Evolutionary conservation across 2,888 invertebrate species (phyloP).

Genomic region (Caenorhabditis sinica): DNA sequence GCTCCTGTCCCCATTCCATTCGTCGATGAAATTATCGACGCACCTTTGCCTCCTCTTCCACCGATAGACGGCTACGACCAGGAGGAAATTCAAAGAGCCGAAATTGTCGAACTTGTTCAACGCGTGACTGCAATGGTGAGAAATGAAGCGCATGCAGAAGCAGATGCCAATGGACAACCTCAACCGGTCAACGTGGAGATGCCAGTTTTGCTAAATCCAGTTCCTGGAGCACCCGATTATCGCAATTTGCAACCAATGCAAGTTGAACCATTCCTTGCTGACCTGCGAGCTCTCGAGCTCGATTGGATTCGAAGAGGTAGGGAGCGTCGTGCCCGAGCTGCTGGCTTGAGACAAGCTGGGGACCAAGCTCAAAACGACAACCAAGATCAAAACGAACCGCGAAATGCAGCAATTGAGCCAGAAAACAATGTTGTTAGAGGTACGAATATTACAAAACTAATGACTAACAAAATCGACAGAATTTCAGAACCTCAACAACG

Average conservation of each 20-base stretch:
- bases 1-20: not conserved
- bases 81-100: constrained; percentile 16
- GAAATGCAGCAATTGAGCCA: not conserved
- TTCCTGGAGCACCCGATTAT: constrained; percentile 24
- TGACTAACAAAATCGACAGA: not conserved
- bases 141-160: constrained; percentile 44
- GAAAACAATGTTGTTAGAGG: constrained; percentile 11
- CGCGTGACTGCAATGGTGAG: constrained; percentile 17
- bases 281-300: constrained; percentile 17
- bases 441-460: not conserved
- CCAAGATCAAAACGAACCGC: not conserved
- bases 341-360: not conserved
- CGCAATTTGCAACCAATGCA: constrained; percentile 9
- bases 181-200: constrained; percentile 8
- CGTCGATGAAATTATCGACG: constrained; percentile 10
- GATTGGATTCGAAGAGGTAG: constrained; percentile 33
- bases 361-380: not conserved
- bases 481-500: constrained; percentile 2
- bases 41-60: not conserved
- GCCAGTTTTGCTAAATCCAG: constrained; percentile 15
- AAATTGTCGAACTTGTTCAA: constrained; percentile 6
- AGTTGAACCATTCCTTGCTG: constrained; percentile 18
- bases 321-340: constrained; percentile 37
- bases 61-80: not conserved
- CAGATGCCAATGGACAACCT: constrained; percentile 9